Evolutionary conservation across 2,888 invertebrate species (phyloP).

Genomic region (Apocheima hispidaria): DNA sequence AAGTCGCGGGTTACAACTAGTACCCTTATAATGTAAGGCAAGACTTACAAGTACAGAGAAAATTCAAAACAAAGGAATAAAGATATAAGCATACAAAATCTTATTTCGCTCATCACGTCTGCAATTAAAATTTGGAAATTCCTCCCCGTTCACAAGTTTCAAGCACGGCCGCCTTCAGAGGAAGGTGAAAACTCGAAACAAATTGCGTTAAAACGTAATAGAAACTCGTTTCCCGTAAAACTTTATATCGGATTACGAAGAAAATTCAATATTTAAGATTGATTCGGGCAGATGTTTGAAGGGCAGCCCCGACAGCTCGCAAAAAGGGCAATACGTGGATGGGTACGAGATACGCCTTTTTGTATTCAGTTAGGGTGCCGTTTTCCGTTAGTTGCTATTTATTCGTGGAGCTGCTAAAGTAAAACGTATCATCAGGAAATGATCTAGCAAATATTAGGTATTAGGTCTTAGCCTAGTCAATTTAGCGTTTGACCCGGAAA

Average conservation of each 20-base stretch:
- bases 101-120: slow-evolving; percentile 61
- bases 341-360: slow-evolving; percentile 16
- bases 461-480: background rate
- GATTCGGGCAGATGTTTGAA: slow-evolving; percentile 82
- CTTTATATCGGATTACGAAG: slow-evolving; percentile 82
- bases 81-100: slow-evolving; percentile 49
- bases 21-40: too few relatives aligned
- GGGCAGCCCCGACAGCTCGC: slow-evolving; percentile 60
- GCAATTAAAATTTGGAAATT: slow-evolving; percentile 73
- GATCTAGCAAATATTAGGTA: background rate
- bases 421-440: background rate
- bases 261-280: slow-evolving; percentile 86
- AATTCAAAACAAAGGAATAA: slow-evolving; percentile 28
- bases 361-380: slow-evolving; percentile 14
- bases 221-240: slow-evolving; percentile 83
- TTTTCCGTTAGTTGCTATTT: slow-evolving; percentile 8
- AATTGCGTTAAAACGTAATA: slow-evolving; percentile 85
- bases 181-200: slow-evolving; percentile 82
- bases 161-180: slow-evolving; percentile 63
- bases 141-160: slow-evolving; percentile 65
- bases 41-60: background rate
- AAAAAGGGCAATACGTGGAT: slow-evolving; percentile 59
- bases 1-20: too few relatives aligned
- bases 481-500: too few relatives aligned
- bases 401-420: background rate